Base-by-base conservation (phyloP, 2,797 vertebrate species). In the Lacerta viridis region DNA sequence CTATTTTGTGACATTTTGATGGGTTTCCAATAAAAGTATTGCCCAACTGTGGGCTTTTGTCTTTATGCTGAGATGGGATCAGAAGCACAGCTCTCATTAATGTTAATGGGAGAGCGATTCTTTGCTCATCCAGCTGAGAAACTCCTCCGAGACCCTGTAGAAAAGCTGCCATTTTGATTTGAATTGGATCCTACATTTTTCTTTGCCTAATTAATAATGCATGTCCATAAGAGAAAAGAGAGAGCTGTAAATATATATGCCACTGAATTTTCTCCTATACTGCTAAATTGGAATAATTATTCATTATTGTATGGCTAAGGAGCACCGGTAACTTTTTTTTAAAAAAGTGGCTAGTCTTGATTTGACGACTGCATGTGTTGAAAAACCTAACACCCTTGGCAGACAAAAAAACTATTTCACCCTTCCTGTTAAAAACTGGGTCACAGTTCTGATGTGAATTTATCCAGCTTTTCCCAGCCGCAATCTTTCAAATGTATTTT, bases 141-240 rank as follows among this genome's bases (percentile, higher is more conserved):
- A 41, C 55, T 89, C 80, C 59, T 76, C 25, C 13, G 39, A 88
- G 75, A 88, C 29, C 15, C 1, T 27, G 11, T 33, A 91, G 83
- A 91, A 59, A 86, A 89, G 75, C 80, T 5, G 76, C 86, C 87
- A 90, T 90, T 92, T 92, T 90, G 46, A 90, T 88, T 92, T 90
- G 66, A 78, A 66, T 92, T 91, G 85, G 41, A 29, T 2, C 0
- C 76, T 83, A 68, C 68, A 41, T 86, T 85, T 80, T 88, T 91
- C 83, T 91, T 94, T 94, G 29, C n/a, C 27, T 91, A 86, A 92
- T 93, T 93, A 93, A 93, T 92, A 92, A 92, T 86, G 1, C 55
- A 79, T 69, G 4, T 55, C 36, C 61, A 85, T 72, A 77, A 43
- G n/a, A 83, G 29, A 8, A 27, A 39, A 66, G 77, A 77, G 68